phyloP scores from a whole-genome alignment of 1,140 invertebrate species.

The Dermatophagoides farinae region DNA sequence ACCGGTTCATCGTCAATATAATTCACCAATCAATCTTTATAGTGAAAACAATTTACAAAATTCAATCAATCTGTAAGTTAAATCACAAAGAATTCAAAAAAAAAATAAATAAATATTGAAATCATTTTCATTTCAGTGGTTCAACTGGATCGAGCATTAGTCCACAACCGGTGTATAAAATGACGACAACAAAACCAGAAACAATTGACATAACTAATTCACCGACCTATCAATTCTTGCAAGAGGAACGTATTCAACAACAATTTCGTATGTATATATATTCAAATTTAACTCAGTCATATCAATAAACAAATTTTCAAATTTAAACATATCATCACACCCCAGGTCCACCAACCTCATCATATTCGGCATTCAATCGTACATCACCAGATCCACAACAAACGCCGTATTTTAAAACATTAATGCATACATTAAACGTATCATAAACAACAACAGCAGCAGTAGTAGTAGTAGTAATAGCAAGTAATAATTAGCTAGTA shows the following conservation, averaged over 20 bases:
- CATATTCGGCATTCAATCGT: not conserved
- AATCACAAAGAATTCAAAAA: not conserved
- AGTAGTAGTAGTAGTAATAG: too few relatives aligned
- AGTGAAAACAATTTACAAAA: conserved; percentile 27
- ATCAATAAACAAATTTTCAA: not conserved
- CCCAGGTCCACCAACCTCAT: not conserved
- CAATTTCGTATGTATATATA: not conserved
- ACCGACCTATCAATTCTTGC: conserved; percentile 18
- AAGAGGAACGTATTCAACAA: conserved; percentile 7
- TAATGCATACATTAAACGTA: conserved; percentile 4
- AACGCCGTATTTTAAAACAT: conserved; percentile 1
- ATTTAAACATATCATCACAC: not conserved
- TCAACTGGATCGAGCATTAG: not conserved
- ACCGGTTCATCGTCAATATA: conserved; percentile 28
- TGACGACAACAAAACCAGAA: conserved; percentile 8
- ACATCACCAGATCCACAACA: not conserved
- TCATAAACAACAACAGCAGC: not conserved
- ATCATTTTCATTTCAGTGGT: conserved; percentile 3
- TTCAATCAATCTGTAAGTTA: conserved; percentile 19
- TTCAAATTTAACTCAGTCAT: not conserved
- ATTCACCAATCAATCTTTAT: conserved; percentile 28
- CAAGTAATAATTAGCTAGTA: too few relatives aligned
- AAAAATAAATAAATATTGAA: not conserved
- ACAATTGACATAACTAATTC: conserved; percentile 17
- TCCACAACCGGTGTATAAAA: conserved; percentile 4